Evolutionary conservation across 1,140 invertebrate species (phyloP), one percentile per base, ranked within the genome.

Genomic region (Trichoplusia ni): DNA sequence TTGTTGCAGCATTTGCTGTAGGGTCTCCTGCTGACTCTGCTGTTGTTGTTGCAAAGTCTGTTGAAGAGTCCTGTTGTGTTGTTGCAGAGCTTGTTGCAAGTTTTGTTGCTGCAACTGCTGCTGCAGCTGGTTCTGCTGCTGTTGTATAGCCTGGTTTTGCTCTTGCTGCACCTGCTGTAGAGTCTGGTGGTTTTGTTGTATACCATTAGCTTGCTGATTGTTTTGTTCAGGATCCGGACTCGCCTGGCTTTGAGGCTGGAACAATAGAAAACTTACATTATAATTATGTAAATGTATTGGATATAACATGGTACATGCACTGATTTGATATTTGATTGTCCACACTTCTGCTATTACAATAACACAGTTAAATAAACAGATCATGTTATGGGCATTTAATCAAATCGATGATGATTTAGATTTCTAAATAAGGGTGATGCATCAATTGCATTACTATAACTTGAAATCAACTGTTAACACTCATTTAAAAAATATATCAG

Each of bases 191-290:
- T 81, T 88, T 54, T 88, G 85, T 64, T 82, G 84, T 27, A 84
- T 78, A 31, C 85, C 84, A 78, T 90, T 90, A 9, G 79, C 47
- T 53, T 88, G 85, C 64, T 86, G 86, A 47, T 78, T 86, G 8
- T 75, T 77, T 51, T 86, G 83, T 51, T 90, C 86, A 1, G 84
- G 73, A 42, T 86, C 85, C 0, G 86, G 81, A 47, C 84, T 90
- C 59, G 87, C 90, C 81, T 79, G 92, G 78, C 86, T 91, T 80
- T 91, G 92, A 64, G 80, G 87, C 92, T 84, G 79, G 18, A 82
- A 92, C 82, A 71, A 90, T 35, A 7, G 21, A 44, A 37, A 19
- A 42, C 21, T 35, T 27, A n/a, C 29, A 62, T 14, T 29, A n/a
- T n/a, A n/a, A n/a, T n/a, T n/a, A n/a, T n/a, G n/a, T n/a, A n/a